Evolutionary conservation across 2,113 vertebrate genomes (phyloP).

Genomic region (Neolamprologus falcicula): DNA sequence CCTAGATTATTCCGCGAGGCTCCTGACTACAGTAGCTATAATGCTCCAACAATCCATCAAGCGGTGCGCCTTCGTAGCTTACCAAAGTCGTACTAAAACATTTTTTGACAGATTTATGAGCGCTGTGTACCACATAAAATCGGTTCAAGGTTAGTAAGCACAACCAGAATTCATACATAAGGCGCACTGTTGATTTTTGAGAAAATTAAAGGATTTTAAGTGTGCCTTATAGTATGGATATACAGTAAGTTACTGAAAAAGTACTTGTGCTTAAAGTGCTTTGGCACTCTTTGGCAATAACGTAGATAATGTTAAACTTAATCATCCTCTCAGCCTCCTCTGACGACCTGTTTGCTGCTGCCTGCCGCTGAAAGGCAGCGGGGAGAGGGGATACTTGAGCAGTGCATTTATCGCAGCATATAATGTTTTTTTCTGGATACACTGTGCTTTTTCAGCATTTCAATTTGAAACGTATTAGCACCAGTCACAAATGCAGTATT

Average conservation of each 20-base stretch:
- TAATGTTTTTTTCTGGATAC: background rate
- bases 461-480: background rate
- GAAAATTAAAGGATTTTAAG: background rate
- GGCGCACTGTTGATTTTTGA: background rate
- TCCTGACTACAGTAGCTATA: background rate
- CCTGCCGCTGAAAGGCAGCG: fast-evolving
- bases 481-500: background rate
- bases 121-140: background rate
- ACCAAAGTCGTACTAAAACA: fast-evolving
- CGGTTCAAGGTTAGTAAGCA: background rate
- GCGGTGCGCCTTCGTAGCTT: background rate
- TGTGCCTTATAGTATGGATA: background rate
- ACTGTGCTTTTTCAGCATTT: background rate
- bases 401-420: fast-evolving
- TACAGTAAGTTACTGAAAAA: background rate
- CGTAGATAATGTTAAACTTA: background rate
- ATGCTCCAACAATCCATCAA: background rate
- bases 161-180: background rate
- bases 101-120: background rate
- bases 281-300: background rate
- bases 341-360: background rate
- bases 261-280: background rate
- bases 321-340: background rate
- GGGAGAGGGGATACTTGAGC: background rate
- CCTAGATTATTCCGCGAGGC: fast-evolving